A percentile compares a stretch with the other conserved stretches of the same genome.
Evolutionary conservation across 2,888 invertebrate genomes (phyloP).

Genomic region (Caenorhabditis sinica): DNA sequence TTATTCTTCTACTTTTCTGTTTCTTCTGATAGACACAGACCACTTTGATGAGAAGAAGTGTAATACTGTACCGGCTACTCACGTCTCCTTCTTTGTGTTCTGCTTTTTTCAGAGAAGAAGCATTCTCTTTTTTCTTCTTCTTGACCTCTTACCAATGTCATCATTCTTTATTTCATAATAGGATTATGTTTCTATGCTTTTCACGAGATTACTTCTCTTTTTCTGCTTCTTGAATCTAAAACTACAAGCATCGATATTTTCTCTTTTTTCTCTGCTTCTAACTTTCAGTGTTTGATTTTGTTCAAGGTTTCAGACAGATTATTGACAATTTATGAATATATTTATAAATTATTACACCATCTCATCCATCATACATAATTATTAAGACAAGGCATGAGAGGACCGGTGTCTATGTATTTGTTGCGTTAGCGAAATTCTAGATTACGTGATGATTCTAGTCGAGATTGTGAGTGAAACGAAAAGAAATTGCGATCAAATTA

Average conservation of each 20-base stretch:
- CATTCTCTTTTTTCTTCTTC: constrained; percentile 18
- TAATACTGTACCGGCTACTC: constrained; percentile 58
- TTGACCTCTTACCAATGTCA: constrained; percentile 36
- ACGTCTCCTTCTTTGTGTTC: constrained; percentile 40
- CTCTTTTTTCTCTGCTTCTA: too few relatives aligned
- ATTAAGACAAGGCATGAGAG: not conserved
- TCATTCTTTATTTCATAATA: constrained; percentile 26
- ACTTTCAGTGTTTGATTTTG: constrained; percentile 17
- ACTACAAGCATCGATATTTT: not conserved
- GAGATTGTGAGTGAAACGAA: constrained; percentile 16
- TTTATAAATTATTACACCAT: constrained; percentile 25
- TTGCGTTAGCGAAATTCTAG: constrained; percentile 34
- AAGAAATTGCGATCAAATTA: constrained; percentile 22
- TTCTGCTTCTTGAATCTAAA: not conserved
- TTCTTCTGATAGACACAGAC: constrained; percentile 36
- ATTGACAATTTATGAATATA: not conserved
- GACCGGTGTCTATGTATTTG: constrained; percentile 31
- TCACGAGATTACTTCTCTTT: constrained; percentile 11
- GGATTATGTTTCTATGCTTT: constrained; percentile 27
- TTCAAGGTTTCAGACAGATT: not conserved
- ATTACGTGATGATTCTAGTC: constrained; percentile 51
- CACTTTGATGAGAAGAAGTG: constrained; percentile 27
- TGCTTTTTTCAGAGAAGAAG: constrained; percentile 24
- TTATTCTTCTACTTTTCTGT: constrained; percentile 25
- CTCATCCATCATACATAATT: constrained; percentile 41